These are phyloP conservation scores for Triplophysa yarkandensis DNA, from an alignment of 2,797 vertebrate genomes.

Conservation along the genomic window DNA sequence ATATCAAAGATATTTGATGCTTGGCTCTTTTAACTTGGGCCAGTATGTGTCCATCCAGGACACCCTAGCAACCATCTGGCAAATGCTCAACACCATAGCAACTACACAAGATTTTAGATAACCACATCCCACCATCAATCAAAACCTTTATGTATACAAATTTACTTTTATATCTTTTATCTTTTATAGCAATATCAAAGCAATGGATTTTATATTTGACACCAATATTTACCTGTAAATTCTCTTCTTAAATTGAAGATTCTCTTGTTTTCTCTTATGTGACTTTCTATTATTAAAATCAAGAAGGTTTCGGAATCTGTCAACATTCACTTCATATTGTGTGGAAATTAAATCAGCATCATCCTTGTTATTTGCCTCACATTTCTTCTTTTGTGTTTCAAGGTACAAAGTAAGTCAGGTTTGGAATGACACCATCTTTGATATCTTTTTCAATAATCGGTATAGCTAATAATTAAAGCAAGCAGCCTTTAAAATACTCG, in stretches of 20 bases:
- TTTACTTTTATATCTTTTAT: too few relatives aligned
- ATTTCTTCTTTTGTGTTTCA: too few relatives aligned
- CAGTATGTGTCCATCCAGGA: not conserved
- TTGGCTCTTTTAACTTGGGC: not conserved
- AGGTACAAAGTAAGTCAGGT: too few relatives aligned
- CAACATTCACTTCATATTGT: too few relatives aligned
- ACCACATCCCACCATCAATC: not conserved
- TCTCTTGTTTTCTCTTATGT: not conserved
- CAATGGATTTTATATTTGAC: too few relatives aligned
- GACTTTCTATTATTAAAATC: not conserved
- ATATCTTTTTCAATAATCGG: not conserved
- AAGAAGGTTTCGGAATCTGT: too few relatives aligned
- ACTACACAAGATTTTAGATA: not conserved
- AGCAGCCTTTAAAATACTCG: not conserved
- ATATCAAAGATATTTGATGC: not conserved
- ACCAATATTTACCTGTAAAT: too few relatives aligned
- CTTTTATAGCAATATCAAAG: too few relatives aligned
- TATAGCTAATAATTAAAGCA: not conserved
- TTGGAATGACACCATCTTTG: too few relatives aligned
- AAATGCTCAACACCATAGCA: not conserved
- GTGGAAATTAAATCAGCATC: too few relatives aligned
- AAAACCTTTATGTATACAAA: not conserved
- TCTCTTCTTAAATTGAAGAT: not conserved
- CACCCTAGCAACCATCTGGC: not conserved
- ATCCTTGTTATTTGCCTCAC: too few relatives aligned